Evolutionary conservation across 2,797 vertebrate genomes (phyloP).

Genomic region (Clarias pachynema): DNA sequence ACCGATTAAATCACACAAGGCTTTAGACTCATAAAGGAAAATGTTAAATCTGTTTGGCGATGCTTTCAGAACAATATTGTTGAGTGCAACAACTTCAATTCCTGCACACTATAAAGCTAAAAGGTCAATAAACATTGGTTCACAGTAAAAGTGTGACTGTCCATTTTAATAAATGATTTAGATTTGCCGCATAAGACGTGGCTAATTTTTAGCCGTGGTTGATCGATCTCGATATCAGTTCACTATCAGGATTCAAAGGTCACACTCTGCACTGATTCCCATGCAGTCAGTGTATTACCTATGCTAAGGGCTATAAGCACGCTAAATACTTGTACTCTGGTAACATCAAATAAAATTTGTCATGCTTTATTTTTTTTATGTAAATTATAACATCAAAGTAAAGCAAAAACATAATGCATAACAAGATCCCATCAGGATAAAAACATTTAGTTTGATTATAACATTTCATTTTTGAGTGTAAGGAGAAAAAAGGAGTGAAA

Average conservation of each 20-base stretch:
- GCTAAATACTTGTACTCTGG: background rate
- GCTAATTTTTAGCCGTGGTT: background rate
- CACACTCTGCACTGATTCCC: conserved; percentile 4
- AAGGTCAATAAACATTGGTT: background rate
- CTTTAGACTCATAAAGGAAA: background rate
- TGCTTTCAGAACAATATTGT: background rate
- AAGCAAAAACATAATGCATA: background rate
- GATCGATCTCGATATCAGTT: background rate
- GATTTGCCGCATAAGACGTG: background rate
- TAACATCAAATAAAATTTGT: background rate
- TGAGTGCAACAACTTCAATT: background rate
- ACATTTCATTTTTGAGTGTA: too few species aligned
- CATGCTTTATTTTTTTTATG: background rate
- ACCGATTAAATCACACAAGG: background rate
- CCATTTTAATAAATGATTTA: background rate
- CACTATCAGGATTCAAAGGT: conserved; percentile 2
- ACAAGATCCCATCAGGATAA: background rate
- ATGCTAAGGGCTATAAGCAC: background rate
- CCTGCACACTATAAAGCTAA: background rate
- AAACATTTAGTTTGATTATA: background rate
- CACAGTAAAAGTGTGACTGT: background rate
- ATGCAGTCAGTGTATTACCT: background rate
- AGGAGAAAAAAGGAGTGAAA: background rate
- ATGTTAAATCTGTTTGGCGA: background rate
- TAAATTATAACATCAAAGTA: background rate